Conservation (phyloP, 2,888 invertebrate species). For the Polydrusus tereticollis region DNA sequence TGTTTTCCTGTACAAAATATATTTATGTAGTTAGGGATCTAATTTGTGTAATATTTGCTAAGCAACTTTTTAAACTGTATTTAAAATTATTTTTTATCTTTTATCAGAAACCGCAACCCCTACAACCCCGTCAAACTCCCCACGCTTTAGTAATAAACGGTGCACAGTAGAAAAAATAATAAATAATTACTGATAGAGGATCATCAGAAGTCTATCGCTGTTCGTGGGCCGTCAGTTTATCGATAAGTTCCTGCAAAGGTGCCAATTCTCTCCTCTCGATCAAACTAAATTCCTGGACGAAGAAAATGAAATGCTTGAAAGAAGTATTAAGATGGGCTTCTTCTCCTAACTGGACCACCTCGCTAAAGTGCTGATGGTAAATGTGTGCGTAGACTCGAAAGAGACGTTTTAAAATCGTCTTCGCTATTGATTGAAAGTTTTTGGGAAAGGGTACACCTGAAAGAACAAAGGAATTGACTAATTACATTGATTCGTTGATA, state of each 20-base stretch:
- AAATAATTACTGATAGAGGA: background rate
- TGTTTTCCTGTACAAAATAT: too few species aligned
- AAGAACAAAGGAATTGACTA: constrained; percentile 16
- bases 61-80: background rate
- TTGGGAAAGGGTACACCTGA: constrained; percentile 97
- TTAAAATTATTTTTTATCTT: too few species aligned
- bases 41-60: too few species aligned
- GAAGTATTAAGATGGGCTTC: constrained; percentile 99
- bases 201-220: constrained; percentile 75
- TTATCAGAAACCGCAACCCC: background rate
- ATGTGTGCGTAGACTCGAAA: constrained; percentile 99
- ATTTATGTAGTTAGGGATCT: too few species aligned
- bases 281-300: constrained; percentile 96
- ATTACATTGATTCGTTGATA: background rate
- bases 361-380: constrained; percentile 98
- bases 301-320: constrained; percentile 99
- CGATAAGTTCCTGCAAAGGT: constrained; percentile 97
- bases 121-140: background rate
- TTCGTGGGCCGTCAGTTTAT: constrained; percentile 93
- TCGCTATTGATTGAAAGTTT: constrained; percentile 96
- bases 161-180: constrained; percentile 4
- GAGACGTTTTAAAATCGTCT: constrained; percentile 97
- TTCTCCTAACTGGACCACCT: constrained; percentile 97
- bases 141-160: background rate
- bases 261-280: constrained; percentile 97